These are phyloP conservation scores for Dunckerocampus dactyliophorus DNA, from an alignment of 2,113 vertebrate genomes.

Conservation along the genomic window DNA sequence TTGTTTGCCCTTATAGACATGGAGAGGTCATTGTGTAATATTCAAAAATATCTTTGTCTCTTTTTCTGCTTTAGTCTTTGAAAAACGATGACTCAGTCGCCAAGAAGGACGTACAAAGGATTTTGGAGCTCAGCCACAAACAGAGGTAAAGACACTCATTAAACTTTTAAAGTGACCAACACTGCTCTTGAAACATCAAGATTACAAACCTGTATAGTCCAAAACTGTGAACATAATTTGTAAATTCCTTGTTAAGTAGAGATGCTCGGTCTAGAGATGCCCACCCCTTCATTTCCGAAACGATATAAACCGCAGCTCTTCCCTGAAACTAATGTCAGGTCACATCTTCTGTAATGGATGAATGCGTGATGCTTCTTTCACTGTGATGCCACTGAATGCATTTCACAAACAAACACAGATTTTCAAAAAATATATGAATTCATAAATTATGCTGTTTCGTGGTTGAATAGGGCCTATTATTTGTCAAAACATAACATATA, in stretches of 20 bases:
- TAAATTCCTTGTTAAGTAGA: not conserved
- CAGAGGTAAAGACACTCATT: constrained; percentile 81
- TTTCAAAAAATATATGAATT: too few species aligned
- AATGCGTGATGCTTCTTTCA: too few species aligned
- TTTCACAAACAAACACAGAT: too few species aligned
- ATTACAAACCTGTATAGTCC: not conserved
- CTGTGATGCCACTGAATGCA: too few species aligned
- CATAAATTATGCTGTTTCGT: too few species aligned
- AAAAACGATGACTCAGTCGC: constrained; percentile 86
- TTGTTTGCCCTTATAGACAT: not conserved
- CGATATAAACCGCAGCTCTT: too few species aligned
- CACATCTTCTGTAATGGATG: too few species aligned
- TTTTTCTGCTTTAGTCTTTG: constrained; percentile 77
- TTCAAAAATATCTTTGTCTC: not conserved
- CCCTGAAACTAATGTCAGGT: too few species aligned
- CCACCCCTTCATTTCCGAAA: too few species aligned
- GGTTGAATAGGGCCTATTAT: too few species aligned
- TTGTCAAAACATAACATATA: too few species aligned
- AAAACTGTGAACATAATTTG: not conserved
- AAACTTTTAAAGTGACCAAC: constrained; percentile 15
- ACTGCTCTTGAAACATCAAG: not conserved
- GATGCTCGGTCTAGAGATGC: too few species aligned
- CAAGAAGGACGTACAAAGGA: constrained; percentile 88
- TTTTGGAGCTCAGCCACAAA: constrained; percentile 90
- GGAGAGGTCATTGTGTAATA: constrained; percentile 9